These are phyloP conservation scores for Mormyrops boulengeri DNA, from an alignment of 2,797 vertebrate genomes.

Conservation along the genomic window DNA sequence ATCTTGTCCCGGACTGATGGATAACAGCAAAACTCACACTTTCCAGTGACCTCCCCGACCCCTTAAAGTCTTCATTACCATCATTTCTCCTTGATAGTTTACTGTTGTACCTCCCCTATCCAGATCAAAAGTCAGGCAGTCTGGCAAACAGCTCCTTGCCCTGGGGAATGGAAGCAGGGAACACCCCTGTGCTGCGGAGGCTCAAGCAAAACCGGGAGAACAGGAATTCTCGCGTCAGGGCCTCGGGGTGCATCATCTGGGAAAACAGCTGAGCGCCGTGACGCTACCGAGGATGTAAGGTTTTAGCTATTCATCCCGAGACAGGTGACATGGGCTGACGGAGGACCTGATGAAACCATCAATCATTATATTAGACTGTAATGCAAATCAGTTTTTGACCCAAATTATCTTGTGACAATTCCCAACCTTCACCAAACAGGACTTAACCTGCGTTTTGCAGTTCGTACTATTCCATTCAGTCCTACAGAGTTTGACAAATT, in stretches of 20 bases:
- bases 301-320: neutral
- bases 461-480: neutral
- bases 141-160: constrained; percentile 30
- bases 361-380: neutral
- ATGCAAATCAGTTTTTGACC: neutral
- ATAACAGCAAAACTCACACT: neutral
- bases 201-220: constrained; percentile 63
- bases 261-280: constrained; percentile 28
- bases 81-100: neutral
- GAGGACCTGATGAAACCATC: neutral
- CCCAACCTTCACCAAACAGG: neutral
- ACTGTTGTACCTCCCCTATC: neutral
- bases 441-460: neutral
- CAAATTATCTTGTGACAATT: constrained; percentile 2
- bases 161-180: constrained; percentile 41
- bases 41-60: neutral
- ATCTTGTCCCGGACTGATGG: neutral
- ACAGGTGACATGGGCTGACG: neutral
- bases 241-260: constrained; percentile 46
- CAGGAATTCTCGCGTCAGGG: constrained; percentile 57
- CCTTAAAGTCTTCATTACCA: neutral
- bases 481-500: neutral
- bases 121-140: constrained; percentile 18
- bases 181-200: constrained; percentile 55
- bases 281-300: neutral